Evolutionary conservation across 2,888 invertebrate species (phyloP), one percentile per base, ranked within the genome.

Genomic region (Epicampocera succincta): DNA sequence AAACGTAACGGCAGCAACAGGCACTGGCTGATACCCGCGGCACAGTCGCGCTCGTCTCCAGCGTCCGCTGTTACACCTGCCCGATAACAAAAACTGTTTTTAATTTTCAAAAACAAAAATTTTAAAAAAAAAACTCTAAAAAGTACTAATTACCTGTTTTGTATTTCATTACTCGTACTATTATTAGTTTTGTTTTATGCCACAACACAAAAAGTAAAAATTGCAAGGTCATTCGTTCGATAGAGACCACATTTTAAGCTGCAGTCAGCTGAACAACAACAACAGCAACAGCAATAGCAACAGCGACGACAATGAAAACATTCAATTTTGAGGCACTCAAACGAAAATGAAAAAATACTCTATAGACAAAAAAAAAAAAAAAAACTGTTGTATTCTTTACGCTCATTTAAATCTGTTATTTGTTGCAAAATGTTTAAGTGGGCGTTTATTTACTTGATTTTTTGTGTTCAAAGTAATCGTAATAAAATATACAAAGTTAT

Each of bases 181-280:
- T 25, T 12, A 52, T 19, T 40, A 50, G 38, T 48, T 17, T 33
- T 44, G 8, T 54, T 52, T 40, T 13, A 9, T 38, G 12, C 38
- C 40, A 29, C n/a, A 44, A 40, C 25, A 44, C 1, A n/a, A 71
- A 42, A 42, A 56, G 25, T 5, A 25, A 61, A 50, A 76, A n/a
- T 8, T 71, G 63, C 77, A 71, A 71, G 71, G 77, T 77, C 71
- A 71, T 77, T 71, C 56, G 42, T 33, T 33, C 56, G 42, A 71
- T 54, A 25, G 48, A 71, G 40, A 33, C 38, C 44, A 68, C 19
- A 69, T 46, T 69, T 74, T 42, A 13, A 74, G 42, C 58, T 66
- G 1, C 25, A 46, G 25, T 17, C 46, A 46, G 21, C 19, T 17
- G 13, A 8, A 19, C 33, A 40, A 38, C 33, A 29, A 44, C 17